Conservation (phyloP, 2,113 vertebrate genomes). For the Bagarius yarrelli region DNA sequence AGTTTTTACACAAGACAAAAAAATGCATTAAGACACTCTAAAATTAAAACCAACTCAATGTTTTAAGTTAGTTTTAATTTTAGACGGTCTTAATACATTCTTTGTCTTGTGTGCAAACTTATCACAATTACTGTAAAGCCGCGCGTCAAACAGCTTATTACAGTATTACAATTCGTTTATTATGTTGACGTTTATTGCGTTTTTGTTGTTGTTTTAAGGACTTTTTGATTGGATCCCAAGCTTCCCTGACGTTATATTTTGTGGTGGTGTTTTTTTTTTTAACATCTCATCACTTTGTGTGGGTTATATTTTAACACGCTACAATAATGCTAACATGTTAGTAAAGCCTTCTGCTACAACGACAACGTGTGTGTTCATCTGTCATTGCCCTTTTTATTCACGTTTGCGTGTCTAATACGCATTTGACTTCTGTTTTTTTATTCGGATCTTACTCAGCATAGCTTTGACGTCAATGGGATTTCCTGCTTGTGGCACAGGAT, state of each 20-base stretch:
- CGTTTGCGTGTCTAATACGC: neutral
- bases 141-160: neutral
- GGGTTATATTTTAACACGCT: neutral
- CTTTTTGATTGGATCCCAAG: neutral
- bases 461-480: conserved; percentile 51
- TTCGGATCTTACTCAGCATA: conserved; percentile 26
- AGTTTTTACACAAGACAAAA: conserved; percentile 13
- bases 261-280: neutral
- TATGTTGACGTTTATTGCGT: neutral
- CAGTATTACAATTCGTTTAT: too few species aligned
- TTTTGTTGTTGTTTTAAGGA: rapidly evolving
- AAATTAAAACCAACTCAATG: neutral
- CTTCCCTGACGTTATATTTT: neutral
- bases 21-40: neutral
- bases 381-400: neutral
- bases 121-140: neutral
- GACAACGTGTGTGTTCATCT: neutral
- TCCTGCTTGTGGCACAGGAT: conserved; percentile 46
- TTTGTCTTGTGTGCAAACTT: neutral
- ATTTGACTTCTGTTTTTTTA: neutral
- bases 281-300: conserved; percentile 1
- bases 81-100: neutral
- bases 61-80: neutral
- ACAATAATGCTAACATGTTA: neutral
- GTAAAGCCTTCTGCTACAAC: neutral